Conservation (phyloP, 1,140 invertebrate species). For the Drosophila ananassae region DNA sequence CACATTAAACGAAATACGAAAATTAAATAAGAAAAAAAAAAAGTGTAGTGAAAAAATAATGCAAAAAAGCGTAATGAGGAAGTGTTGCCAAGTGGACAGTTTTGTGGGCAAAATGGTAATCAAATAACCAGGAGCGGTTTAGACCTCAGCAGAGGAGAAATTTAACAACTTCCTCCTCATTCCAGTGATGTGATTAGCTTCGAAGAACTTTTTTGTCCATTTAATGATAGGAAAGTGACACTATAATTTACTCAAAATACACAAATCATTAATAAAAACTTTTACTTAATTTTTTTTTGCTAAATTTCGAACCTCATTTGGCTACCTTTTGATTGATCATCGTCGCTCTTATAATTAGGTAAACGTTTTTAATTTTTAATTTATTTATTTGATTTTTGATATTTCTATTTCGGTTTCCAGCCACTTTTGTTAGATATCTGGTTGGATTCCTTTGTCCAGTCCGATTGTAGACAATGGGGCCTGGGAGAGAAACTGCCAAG, state of each 20-base stretch:
- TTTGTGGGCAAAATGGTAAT: conserved; percentile 53
- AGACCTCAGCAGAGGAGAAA: conserved; percentile 11
- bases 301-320: conserved; percentile 12
- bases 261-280: conserved; percentile 44
- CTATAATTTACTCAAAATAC: conserved; percentile 20
- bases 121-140: conserved; percentile 19
- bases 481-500: conserved; percentile 53
- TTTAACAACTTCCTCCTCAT: conserved; percentile 35
- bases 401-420: conserved; percentile 35
- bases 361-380: conserved; percentile 60
- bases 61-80: conserved; percentile 72
- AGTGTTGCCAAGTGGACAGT: conserved; percentile 51
- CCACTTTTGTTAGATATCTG: not conserved
- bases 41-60: conserved; percentile 36
- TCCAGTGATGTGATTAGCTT: conserved; percentile 4
- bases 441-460: conserved; percentile 33
- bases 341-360: conserved; percentile 55
- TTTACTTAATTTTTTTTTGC: conserved; percentile 24
- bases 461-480: conserved; percentile 32
- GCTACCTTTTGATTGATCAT: conserved; percentile 64
- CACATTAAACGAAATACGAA: conserved; percentile 50
- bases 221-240: conserved; percentile 41
- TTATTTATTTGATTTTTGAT: conserved; percentile 60
- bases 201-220: conserved; percentile 31
- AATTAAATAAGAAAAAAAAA: conserved; percentile 25